Base-by-base conservation (phyloP, 2,797 vertebrate genomes). In the Pachyuromys duprasi region DNA sequence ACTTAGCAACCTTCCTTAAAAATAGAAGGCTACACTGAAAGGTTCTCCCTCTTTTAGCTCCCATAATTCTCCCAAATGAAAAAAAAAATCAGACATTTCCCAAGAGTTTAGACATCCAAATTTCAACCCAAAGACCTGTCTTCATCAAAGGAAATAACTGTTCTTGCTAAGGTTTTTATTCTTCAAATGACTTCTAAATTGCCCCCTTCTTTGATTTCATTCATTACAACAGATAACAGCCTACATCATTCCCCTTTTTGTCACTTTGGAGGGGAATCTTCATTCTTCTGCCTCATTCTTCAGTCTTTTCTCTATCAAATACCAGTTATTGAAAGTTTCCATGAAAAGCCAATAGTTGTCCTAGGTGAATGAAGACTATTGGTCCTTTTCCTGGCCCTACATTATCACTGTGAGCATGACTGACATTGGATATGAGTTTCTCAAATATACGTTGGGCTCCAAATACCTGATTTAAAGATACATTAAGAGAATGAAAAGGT, bases 181-280 rank as follows among this genome's bases (percentile, higher is more conserved):
- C 98, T 98, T 98, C 97, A 97, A 94, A 97, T 78, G 72, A 98
- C 97, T 98, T 98, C 98, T 97, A 98, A 98, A 98, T 98, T 98
- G 97, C 97, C 93, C 90, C n/a, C 83, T 90, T 97, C 96, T 96
- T 98, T 97, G 94, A 94, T 97, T 98, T 78, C 33, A n/a, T 97
- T 98, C 95, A 97, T 97, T 98, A 98, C 93, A 98, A 97, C 95
- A 97, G 92, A 91, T 98, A 98, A 98, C 55, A 95, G 97, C 97
- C 97, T 97, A 98, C 97, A 98, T 97, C 97, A 98, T 98, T 98
- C 97, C 97, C 92, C 92, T 97, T 97, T 97, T 97, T 97, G 98
- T 98, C 98, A 98, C 97, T 98, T 98, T 98, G 97, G 98, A 98
- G 98, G 94, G 84, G 79, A 49, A 97, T 98, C 95, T 98, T 98